Evolutionary conservation across 2,888 invertebrate genomes (phyloP).

Genomic region (Hymenopus coronatus): DNA sequence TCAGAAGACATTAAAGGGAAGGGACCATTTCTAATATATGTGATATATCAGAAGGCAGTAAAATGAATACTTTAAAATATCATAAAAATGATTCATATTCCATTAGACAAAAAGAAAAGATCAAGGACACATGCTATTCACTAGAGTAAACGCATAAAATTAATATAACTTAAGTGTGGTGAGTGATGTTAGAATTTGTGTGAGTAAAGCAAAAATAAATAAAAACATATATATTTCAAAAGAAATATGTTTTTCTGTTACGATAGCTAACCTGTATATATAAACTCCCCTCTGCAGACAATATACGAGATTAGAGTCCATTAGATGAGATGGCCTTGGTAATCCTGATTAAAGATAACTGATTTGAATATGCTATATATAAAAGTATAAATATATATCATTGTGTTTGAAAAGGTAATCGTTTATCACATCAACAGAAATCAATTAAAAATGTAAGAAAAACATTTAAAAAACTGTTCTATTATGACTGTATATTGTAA

Average conservation of each 20-base stretch:
- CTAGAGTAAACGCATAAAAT: not conserved
- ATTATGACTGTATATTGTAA: conserved; percentile 23
- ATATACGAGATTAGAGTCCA: conserved; percentile 11
- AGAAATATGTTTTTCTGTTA: conserved; percentile 7
- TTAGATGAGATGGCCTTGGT: not conserved
- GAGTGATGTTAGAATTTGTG: conserved; percentile 18
- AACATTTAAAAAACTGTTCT: not conserved
- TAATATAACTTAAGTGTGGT: conserved; percentile 6
- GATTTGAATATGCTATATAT: not conserved
- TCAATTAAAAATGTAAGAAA: not conserved
- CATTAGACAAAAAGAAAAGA: not conserved
- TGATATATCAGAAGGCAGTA: not conserved
- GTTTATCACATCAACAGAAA: not conserved
- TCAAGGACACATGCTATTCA: not conserved
- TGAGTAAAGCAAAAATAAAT: not conserved
- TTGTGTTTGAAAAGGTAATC: not conserved
- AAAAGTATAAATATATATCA: not conserved
- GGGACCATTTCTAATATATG: not conserved
- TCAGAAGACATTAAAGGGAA: not conserved
- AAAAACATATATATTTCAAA: not conserved
- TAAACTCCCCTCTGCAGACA: conserved; percentile 8
- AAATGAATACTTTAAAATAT: not conserved
- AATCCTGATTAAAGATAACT: not conserved
- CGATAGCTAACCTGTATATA: not conserved
- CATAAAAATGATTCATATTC: not conserved